Conservation (phyloP, 2,797 vertebrate species). For the Clamator glandarius region DNA sequence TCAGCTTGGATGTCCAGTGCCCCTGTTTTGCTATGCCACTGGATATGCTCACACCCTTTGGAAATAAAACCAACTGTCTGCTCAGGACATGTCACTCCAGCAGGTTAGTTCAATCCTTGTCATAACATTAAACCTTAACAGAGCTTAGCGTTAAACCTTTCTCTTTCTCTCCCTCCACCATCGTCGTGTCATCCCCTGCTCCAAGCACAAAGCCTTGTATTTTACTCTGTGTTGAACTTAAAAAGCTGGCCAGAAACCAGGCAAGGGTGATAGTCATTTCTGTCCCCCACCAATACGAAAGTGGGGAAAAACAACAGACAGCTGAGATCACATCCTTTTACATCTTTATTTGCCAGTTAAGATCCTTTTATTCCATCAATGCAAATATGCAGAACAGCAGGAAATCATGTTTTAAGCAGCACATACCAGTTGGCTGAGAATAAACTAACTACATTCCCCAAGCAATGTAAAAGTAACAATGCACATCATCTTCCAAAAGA, state of each 20-base stretch:
- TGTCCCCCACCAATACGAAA: neutral
- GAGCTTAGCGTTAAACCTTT: neutral
- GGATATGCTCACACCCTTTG: neutral
- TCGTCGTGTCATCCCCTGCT: neutral
- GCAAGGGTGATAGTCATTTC: neutral
- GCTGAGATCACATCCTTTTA: constrained; percentile 50
- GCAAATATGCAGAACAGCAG: constrained; percentile 62
- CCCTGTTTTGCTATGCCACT: neutral
- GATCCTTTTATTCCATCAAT: constrained; percentile 68
- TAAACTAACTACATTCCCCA: constrained; percentile 64
- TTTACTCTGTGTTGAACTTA: neutral
- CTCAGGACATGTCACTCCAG: neutral
- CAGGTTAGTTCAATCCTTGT: neutral
- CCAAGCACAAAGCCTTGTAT: neutral
- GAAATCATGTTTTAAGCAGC: constrained; percentile 69
- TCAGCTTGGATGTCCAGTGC: neutral
- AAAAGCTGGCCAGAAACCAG: neutral
- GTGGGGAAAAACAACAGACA: neutral
- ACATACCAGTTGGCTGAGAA: constrained; percentile 63
- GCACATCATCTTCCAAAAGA: constrained; percentile 60
- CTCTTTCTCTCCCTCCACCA: neutral
- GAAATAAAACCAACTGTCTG: neutral
- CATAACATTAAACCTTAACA: neutral
- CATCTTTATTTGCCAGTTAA: constrained; percentile 74
- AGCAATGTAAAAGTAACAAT: constrained; percentile 60